phyloP scores from a whole-genome alignment of 2,113 vertebrate species.

The Vombatus ursinus region DNA sequence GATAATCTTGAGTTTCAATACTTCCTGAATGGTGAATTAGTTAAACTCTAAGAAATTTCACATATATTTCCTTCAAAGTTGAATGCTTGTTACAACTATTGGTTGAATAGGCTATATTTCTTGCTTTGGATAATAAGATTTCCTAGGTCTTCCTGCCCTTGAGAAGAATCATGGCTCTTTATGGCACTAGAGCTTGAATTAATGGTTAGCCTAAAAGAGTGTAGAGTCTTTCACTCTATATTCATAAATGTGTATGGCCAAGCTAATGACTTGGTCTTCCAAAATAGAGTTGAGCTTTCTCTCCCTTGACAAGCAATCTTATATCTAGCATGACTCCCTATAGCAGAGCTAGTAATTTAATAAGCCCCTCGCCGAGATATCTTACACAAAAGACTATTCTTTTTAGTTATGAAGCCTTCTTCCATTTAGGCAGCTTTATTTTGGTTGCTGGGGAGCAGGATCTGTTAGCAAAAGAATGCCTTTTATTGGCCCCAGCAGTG shows the following conservation, averaged over 20 bases:
- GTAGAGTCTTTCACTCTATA: slow-evolving; percentile 29
- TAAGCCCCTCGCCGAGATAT: not conserved
- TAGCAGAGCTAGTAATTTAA: not conserved
- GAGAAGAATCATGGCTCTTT: slow-evolving; percentile 3
- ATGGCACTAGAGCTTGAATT: not conserved
- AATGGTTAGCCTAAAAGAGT: not conserved
- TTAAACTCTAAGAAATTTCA: not conserved
- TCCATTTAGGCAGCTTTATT: slow-evolving; percentile 27
- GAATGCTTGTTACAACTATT: not conserved
- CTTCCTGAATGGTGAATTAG: not conserved
- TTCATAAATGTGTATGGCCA: not conserved
- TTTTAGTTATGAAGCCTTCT: not conserved
- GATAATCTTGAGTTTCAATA: not conserved
- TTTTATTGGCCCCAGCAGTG: slow-evolving; percentile 13
- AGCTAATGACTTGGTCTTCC: not conserved
- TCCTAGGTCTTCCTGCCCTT: not conserved
- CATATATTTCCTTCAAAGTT: not conserved
- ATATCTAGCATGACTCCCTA: not conserved
- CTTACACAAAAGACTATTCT: not conserved
- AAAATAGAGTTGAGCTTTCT: not conserved
- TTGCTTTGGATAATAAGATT: not conserved
- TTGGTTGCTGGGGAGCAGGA: not conserved
- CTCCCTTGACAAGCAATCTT: not conserved
- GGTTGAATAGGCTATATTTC: not conserved
- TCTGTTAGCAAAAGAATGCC: not conserved